Evolutionary conservation across 2,113 vertebrate species (phyloP).

Genomic region (Phylloscopus whistleri): DNA sequence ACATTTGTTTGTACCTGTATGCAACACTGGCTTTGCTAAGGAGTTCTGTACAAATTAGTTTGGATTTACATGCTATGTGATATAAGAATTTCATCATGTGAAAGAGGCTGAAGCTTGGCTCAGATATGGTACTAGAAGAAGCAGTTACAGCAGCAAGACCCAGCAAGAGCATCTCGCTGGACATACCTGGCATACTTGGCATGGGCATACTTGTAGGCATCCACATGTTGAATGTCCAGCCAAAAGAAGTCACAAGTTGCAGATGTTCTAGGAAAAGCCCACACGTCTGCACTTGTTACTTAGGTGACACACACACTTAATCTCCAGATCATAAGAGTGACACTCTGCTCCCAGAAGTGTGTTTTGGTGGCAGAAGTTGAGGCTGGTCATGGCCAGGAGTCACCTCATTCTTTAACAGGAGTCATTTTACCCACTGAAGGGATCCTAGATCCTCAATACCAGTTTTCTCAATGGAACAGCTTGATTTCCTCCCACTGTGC

Average conservation of each 20-base stretch:
- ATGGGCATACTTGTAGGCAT: neutral
- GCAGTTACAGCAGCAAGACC: neutral
- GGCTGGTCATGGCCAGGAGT: neutral
- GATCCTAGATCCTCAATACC: neutral
- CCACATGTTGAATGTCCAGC: fast-evolving
- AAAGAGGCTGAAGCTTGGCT: neutral
- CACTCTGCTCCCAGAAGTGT: neutral
- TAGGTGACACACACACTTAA: neutral
- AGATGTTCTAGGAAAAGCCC: neutral
- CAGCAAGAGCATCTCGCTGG: neutral
- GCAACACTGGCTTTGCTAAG: neutral
- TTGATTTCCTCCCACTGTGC: conserved; percentile 35
- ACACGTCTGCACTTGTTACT: fast-evolving
- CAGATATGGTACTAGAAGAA: neutral
- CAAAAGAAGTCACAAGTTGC: neutral
- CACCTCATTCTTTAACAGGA: neutral
- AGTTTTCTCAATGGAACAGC: conserved; percentile 31
- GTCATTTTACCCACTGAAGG: neutral
- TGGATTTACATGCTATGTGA: neutral
- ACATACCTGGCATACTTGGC: neutral
- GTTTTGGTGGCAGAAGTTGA: neutral
- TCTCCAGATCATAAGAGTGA: neutral
- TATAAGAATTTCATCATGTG: neutral
- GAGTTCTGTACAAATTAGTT: neutral
- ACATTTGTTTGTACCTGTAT: neutral